phyloP scores from a whole-genome alignment of 1,140 invertebrate genomes.

The Drosophila athabasca region DNA sequence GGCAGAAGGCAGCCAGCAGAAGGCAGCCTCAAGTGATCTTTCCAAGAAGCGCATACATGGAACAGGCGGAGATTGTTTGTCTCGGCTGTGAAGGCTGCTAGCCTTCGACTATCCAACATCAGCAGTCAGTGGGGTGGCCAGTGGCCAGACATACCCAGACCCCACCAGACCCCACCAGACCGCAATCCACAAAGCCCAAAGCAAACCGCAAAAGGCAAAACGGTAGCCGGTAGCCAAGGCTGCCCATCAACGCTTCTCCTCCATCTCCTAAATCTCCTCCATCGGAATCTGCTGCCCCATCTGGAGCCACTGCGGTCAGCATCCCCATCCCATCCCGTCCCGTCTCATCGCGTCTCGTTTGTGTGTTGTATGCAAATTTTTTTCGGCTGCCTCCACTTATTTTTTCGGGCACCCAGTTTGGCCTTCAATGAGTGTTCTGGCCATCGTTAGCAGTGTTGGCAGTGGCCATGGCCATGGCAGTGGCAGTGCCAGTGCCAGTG shows the following conservation, averaged over 20 bases:
- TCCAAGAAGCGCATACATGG: constrained; percentile 56
- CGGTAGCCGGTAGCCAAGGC: constrained; percentile 67
- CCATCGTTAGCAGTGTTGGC: constrained; percentile 45
- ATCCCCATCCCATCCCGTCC: too few relatives aligned
- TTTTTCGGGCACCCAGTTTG: constrained; percentile 36
- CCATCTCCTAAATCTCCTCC: constrained; percentile 12
- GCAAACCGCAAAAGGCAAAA: constrained; percentile 66
- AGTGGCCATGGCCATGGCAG: too few relatives aligned
- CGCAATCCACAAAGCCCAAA: constrained; percentile 45
- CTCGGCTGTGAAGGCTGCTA: constrained; percentile 13
- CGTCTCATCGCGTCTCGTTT: constrained; percentile 55
- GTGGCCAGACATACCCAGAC: constrained; percentile 19
- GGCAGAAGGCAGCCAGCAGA: constrained; percentile 12
- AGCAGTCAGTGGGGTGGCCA: too few relatives aligned
- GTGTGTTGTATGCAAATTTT: constrained; percentile 80
- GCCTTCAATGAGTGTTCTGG: constrained; percentile 55
- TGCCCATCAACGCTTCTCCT: constrained; percentile 62
- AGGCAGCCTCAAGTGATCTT: constrained; percentile 64
- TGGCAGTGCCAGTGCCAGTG: neutral
- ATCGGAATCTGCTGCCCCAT: constrained; percentile 26
- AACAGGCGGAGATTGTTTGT: constrained; percentile 66
- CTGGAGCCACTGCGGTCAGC: constrained; percentile 49
- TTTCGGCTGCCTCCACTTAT: constrained; percentile 66
- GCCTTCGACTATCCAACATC: too few relatives aligned
- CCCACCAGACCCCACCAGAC: constrained; percentile 13